Base-by-base conservation (phyloP, 2,797 vertebrate genomes). In the Enoplosus armatus region DNA sequence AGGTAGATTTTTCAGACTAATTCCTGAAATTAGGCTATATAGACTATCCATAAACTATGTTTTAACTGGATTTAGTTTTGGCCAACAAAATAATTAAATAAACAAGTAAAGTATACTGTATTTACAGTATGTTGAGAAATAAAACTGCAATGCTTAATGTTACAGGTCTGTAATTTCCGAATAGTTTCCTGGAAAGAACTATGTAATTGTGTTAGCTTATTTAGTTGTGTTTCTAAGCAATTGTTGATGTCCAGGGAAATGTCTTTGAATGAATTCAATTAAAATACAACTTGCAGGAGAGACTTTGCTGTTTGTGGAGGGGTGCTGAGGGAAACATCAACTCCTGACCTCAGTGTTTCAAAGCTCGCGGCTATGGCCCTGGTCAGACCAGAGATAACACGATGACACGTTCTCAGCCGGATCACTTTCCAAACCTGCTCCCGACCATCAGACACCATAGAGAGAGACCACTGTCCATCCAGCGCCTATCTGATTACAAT, bases 401-500 rank as follows among this genome's bases (percentile, higher is more conserved):
- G 0, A 12, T 18, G 6, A 71, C 43, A 48, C n/a, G 1, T 37
- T 56, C 66, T 70, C 35, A 50, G 22, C 5, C 1, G 8, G 48
- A 73, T 82, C 69, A 60, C 18, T 67, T 82, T 82, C 29, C 83
- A 65, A 60, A 55, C 26, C 20, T 35, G 39, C 80, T 67, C 84
- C 67, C 1, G 22, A 76, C 35, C 60, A 63, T 67, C 35, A 53
- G 51, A 73, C 31, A 51, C 1, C 1, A 48, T 53, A 8, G 6
- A 80, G 41, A 62, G 24, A 56, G 56, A 45, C 73, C 60, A 51
- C 59, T 71, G 78, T 83, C 80, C 81, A 50, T 53, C 76, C 77
- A 61, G 39, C 66, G 71, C 74, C 51, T 66, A 37, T 86, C 87
- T 60, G 65, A 84, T 86, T 76, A 79, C 75, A 58, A 59, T 24